These are phyloP conservation scores for Eurytoma californica DNA, from an alignment of 2,888 invertebrate species.

Conservation along the genomic window DNA sequence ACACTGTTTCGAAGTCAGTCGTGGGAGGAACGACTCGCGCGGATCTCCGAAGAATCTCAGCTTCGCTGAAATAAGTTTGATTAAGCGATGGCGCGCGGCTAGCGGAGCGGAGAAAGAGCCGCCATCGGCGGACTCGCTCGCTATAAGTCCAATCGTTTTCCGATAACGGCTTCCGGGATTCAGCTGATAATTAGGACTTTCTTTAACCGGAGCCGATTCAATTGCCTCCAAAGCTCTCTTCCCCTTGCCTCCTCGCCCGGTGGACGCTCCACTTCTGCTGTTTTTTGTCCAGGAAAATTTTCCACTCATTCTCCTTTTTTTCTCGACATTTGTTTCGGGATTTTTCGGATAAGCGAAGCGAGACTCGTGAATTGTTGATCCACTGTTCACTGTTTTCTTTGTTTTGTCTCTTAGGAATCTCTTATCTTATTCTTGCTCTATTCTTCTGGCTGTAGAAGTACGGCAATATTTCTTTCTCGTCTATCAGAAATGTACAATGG, in stretches of 20 bases:
- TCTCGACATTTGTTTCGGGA: neutral
- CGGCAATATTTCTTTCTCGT: no score
- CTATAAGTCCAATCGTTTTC: constrained; percentile 69
- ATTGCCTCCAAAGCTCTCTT: constrained; percentile 57
- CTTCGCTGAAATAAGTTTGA: constrained; percentile 38
- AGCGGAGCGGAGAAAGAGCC: constrained; percentile 14
- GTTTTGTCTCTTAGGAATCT: no score
- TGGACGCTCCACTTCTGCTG: neutral
- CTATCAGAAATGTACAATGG: no score
- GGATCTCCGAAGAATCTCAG: neutral
- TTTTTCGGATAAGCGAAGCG: constrained; percentile 21
- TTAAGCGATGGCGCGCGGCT: constrained; percentile 22
- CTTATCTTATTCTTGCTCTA: no score
- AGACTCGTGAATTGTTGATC: constrained; percentile 30
- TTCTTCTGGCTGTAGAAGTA: no score
- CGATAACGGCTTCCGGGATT: constrained; percentile 63
- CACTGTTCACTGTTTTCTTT: neutral
- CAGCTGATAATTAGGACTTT: constrained; percentile 70
- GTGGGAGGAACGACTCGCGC: no score
- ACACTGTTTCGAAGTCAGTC: no score
- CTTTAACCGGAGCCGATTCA: constrained; percentile 68
- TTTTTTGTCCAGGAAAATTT: neutral
- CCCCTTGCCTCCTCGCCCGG: neutral
- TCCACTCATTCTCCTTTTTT: neutral
- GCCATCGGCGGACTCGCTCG: constrained; percentile 10